phyloP scores from a whole-genome alignment of 2,113 vertebrate species.

The Ailuropoda melanoleuca region DNA sequence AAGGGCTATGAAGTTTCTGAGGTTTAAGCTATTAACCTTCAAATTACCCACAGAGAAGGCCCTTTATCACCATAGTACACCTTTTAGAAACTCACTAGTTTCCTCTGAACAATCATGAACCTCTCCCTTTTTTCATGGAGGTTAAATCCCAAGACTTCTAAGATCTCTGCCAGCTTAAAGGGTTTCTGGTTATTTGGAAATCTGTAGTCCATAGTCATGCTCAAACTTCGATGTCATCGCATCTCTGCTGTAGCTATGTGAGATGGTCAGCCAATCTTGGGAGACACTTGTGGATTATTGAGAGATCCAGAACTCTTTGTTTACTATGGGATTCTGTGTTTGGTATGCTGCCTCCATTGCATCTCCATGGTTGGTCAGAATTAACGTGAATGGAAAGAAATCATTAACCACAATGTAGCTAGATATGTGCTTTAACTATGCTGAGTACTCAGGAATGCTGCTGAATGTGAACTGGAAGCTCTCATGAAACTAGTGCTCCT shows the following conservation, averaged over 20 bases:
- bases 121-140: neutral
- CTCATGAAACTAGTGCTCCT: neutral
- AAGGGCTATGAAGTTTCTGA: neutral
- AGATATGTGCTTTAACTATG: neutral
- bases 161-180: neutral
- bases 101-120: neutral
- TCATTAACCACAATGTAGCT: neutral
- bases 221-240: neutral
- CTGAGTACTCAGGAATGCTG: neutral
- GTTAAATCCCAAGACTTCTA: neutral
- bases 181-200: neutral
- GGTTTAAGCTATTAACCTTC: neutral
- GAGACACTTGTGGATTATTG: accelerated
- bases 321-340: neutral
- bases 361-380: neutral
- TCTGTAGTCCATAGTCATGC: neutral
- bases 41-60: neutral
- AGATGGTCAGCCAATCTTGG: neutral
- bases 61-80: neutral
- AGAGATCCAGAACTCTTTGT: neutral
- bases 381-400: neutral
- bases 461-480: neutral
- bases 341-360: neutral
- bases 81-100: neutral
- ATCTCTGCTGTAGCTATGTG: neutral